These are phyloP conservation scores for Turritopsis dohrnii DNA, from an alignment of 30 jellyfish, hydroid and myxozoan species.

Conservation along the genomic window DNA sequence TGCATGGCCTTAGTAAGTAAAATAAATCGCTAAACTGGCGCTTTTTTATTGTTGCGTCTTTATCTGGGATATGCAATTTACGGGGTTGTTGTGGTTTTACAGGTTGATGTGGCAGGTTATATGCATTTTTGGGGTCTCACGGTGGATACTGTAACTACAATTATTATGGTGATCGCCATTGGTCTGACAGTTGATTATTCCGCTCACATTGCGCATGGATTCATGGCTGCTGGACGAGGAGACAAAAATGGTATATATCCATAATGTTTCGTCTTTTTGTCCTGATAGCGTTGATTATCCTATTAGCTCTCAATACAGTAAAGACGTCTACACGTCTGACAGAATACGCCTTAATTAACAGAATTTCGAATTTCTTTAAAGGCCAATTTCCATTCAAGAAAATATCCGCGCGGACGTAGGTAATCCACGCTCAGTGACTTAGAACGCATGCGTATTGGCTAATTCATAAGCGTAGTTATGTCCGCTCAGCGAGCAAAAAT, in stretches of 20 bases:
- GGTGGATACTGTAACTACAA: conserved; percentile 55
- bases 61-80: neutral
- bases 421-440: too few relatives aligned
- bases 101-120: conserved; percentile 55
- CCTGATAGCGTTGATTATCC: too few relatives aligned
- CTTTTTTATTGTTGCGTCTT: neutral
- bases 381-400: too few relatives aligned
- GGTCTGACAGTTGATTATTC: conserved; percentile 61
- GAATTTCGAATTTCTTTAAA: too few relatives aligned
- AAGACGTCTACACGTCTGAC: too few relatives aligned
- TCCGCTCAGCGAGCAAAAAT: too few relatives aligned
- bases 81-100: neutral
- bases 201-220: conserved; percentile 66
- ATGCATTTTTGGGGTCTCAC: conserved; percentile 65
- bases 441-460: too few relatives aligned
- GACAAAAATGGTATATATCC: conserved; percentile 36
- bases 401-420: too few relatives aligned
- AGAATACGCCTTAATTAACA: too few relatives aligned
- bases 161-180: conserved; percentile 43
- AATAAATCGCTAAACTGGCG: neutral
- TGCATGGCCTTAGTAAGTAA: conserved; percentile 23
- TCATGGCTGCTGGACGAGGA: conserved; percentile 38
- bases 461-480: too few relatives aligned
- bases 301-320: too few relatives aligned
- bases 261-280: neutral